phyloP scores from a whole-genome alignment of 2,797 vertebrate species.

The Acanthurus tractus region DNA sequence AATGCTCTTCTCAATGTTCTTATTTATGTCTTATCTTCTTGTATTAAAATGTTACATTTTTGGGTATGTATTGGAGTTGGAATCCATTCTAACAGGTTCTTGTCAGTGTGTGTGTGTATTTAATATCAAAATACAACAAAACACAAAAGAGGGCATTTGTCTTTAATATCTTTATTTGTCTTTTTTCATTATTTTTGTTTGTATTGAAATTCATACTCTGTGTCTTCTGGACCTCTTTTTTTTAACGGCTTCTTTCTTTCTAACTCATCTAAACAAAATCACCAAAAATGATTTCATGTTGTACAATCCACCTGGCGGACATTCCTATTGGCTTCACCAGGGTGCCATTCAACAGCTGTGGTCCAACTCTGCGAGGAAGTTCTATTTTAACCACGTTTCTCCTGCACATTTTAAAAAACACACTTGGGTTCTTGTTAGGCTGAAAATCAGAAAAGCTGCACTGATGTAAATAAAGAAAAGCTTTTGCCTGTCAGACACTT shows the following conservation, averaged over 20 bases:
- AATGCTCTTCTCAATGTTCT: neutral
- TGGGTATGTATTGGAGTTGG: too few relatives aligned
- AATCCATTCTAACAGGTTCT: too few relatives aligned
- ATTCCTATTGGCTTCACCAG: conserved; percentile 76
- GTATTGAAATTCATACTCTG: conserved; percentile 85
- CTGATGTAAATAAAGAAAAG: conserved; percentile 16
- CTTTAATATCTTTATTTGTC: conserved; percentile 86
- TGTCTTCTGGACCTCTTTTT: conserved; percentile 76
- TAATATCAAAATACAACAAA: neutral
- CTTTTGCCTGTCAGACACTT: conserved; percentile 12
- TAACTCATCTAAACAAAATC: conserved; percentile 75
- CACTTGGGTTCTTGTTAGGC: conserved; percentile 10
- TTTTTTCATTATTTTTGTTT: conserved; percentile 86
- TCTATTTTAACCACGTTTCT: conserved; percentile 49
- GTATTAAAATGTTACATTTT: too few relatives aligned
- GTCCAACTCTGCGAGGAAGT: conserved; percentile 68
- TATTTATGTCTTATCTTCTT: too few relatives aligned
- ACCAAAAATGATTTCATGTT: conserved; percentile 81
- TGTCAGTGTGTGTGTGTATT: too few relatives aligned
- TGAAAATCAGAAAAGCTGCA: conserved; percentile 14
- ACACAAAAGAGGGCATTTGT: conserved; percentile 47
- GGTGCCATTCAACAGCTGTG: conserved; percentile 67
- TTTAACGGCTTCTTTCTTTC: conserved; percentile 69
- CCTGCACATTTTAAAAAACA: conserved; percentile 23
- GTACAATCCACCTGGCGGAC: conserved; percentile 82